A percentile compares a stretch with the other conserved stretches of the same genome.
These are phyloP conservation scores for Syrphus vitripennis DNA, from an alignment of 2,888 invertebrate species.

Conservation along the genomic window DNA sequence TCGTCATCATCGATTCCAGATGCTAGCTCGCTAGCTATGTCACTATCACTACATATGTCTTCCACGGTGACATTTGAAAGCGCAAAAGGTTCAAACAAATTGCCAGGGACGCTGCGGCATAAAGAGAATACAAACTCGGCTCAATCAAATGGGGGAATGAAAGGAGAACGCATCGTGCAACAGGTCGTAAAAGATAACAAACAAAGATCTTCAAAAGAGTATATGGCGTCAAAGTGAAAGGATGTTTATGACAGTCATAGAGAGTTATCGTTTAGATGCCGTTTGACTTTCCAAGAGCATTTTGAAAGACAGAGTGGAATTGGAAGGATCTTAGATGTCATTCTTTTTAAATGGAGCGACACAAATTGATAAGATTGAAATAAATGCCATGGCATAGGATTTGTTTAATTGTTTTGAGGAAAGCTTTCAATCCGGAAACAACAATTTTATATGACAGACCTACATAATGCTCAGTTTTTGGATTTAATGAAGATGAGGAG, in stretches of 20 bases:
- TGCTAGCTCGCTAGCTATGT: neutral
- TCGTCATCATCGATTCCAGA: slow-evolving; percentile 38
- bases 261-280: slow-evolving; percentile 26
- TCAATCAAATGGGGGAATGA: neutral
- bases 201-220: slow-evolving; percentile 1
- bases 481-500: neutral
- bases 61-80: neutral
- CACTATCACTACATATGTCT: neutral
- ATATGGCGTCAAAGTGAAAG: slow-evolving; percentile 55
- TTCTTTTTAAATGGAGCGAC: neutral
- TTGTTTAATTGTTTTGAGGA: slow-evolving; percentile 6
- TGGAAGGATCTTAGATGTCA: slow-evolving; percentile 14
- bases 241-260: slow-evolving; percentile 45
- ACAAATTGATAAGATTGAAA: slow-evolving; percentile 1
- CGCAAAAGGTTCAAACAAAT: slow-evolving; percentile 35
- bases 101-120: neutral
- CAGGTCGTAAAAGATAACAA: slow-evolving; percentile 35
- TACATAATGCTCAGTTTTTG: neutral
- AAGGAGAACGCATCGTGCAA: slow-evolving; percentile 16
- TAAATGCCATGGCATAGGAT: neutral
- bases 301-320: neutral
- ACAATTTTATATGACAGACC: no score
- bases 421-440: neutral
- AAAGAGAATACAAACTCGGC: neutral
- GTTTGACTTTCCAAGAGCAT: neutral